phyloP scores from a whole-genome alignment of 2,797 vertebrate species.

The Pyrocephalus nanus region DNA sequence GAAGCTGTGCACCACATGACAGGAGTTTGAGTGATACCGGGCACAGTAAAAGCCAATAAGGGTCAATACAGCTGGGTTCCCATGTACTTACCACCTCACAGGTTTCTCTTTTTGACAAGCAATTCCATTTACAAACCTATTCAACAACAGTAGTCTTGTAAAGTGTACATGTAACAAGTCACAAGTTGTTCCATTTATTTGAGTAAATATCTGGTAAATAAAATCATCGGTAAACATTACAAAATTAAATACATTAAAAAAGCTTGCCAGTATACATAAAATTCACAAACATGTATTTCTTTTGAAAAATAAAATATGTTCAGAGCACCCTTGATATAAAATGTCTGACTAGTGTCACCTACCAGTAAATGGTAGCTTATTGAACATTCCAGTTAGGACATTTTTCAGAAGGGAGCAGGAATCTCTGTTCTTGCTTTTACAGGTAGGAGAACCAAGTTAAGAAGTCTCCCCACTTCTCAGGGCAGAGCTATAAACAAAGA shows the following conservation, averaged over 20 bases:
- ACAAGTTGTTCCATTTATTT: constrained; percentile 83
- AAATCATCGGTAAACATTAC: constrained; percentile 81
- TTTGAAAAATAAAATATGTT: constrained; percentile 84
- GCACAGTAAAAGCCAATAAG: background rate
- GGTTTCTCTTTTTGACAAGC: background rate
- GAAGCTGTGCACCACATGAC: background rate
- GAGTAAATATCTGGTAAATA: constrained; percentile 84
- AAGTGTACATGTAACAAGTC: constrained; percentile 60
- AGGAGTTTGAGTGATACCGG: background rate
- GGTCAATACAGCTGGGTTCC: background rate
- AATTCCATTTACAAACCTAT: background rate
- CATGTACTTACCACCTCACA: background rate
- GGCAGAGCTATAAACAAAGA: constrained; percentile 6
- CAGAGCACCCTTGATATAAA: constrained; percentile 85
- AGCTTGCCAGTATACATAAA: constrained; percentile 82
- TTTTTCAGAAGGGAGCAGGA: constrained; percentile 47
- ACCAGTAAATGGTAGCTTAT: constrained; percentile 65
- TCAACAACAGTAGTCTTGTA: background rate
- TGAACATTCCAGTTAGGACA: constrained; percentile 45
- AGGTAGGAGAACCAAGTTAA: background rate
- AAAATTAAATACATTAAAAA: constrained; percentile 85
- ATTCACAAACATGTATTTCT: constrained; percentile 79
- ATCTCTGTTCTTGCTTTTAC: constrained; percentile 32
- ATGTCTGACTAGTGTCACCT: constrained; percentile 72
- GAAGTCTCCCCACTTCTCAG: background rate